Evolutionary conservation across 2,888 invertebrate species (phyloP).

Genomic region (Prosopocoilus inquinatus): DNA sequence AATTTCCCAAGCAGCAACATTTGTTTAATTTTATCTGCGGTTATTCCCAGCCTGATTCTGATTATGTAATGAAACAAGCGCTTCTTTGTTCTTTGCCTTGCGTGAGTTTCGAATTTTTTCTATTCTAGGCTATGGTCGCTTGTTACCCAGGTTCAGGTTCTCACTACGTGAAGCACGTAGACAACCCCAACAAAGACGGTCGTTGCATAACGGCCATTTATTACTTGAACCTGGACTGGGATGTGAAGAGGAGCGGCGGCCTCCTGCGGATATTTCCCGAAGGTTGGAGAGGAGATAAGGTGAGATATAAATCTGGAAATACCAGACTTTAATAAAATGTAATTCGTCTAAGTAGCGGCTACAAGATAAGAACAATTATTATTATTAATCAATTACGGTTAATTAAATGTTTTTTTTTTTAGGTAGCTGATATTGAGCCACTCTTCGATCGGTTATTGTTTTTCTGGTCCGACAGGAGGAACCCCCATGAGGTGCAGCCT

Average conservation of each 20-base stretch:
- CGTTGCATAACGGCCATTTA: conserved; percentile 97
- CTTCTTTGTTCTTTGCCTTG: too few species aligned
- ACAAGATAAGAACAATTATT: neutral
- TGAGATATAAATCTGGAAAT: conserved; percentile 35
- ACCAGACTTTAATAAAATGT: neutral
- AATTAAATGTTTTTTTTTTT: conserved; percentile 22
- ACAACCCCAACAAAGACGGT: conserved; percentile 96
- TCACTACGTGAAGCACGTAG: conserved; percentile 95
- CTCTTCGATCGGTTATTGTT: conserved; percentile 90
- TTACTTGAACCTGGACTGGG: conserved; percentile 95
- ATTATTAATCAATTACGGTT: neutral
- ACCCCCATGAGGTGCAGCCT: conserved; percentile 96
- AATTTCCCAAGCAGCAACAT: too few species aligned
- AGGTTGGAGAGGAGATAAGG: conserved; percentile 69
- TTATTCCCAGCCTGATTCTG: too few species aligned
- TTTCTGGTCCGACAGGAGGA: conserved; percentile 96
- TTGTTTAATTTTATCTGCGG: too few species aligned
- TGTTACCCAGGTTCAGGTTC: conserved; percentile 95
- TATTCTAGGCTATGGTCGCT: conserved; percentile 92
- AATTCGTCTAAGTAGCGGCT: neutral
- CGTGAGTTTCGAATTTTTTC: neutral
- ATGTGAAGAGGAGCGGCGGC: conserved; percentile 80
- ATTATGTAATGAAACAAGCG: too few species aligned
- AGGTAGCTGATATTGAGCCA: conserved; percentile 85
- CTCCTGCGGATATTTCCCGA: conserved; percentile 90